Conservation (phyloP, 92 coral and sea anemone genomes). For the Hydrozoanthus gracilis region DNA sequence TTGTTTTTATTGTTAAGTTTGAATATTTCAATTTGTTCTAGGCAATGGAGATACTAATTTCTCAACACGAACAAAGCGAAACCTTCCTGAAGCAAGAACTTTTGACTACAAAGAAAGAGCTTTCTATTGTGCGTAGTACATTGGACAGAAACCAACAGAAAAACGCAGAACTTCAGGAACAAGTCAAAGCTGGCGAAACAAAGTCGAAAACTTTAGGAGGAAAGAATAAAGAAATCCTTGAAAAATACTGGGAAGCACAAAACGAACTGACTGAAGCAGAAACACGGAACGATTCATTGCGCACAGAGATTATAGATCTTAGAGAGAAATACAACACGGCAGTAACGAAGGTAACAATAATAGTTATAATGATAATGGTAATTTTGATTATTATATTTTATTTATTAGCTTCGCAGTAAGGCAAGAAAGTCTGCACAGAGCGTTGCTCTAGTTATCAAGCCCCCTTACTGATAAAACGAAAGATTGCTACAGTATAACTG, state of each 20-base stretch:
- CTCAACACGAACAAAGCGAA: slow-evolving; percentile 70
- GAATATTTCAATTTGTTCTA: background rate
- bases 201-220: slow-evolving; percentile 72
- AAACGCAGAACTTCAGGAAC: slow-evolving; percentile 70
- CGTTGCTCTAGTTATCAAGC: no score
- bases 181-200: slow-evolving; percentile 58
- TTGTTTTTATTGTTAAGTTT: background rate
- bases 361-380: background rate
- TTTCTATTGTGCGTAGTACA: slow-evolving; percentile 68
- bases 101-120: slow-evolving; percentile 69
- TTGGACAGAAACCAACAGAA: slow-evolving; percentile 78
- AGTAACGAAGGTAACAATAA: slow-evolving; percentile 35
- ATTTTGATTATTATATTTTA: background rate
- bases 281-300: slow-evolving; percentile 64
- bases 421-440: no score
- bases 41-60: slow-evolving; percentile 69
- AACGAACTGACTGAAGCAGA: slow-evolving; percentile 74
- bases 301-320: slow-evolving; percentile 67
- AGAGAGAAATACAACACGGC: slow-evolving; percentile 52
- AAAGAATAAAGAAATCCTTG: slow-evolving; percentile 72
- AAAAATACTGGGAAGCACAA: slow-evolving; percentile 80
- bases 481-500: no score
- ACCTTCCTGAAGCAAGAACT: slow-evolving; percentile 73
- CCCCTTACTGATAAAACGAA: no score
- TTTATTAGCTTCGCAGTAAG: no score